A percentile compares a stretch with the other conserved stretches of the same genome.
phyloP scores from a whole-genome alignment of 2,113 vertebrate genomes.

The Macrotis lagotis region DNA sequence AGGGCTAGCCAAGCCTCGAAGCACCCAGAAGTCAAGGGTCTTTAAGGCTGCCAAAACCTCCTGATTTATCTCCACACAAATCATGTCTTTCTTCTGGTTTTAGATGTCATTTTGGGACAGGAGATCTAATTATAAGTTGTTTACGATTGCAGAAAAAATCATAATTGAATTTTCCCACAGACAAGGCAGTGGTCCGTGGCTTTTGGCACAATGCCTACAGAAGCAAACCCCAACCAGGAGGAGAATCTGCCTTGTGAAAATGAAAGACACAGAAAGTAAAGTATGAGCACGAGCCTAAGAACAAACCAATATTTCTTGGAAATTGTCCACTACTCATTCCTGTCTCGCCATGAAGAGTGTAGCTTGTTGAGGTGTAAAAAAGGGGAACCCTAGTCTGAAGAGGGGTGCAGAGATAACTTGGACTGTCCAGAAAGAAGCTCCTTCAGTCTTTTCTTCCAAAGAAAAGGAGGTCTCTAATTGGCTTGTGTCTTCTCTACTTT shows the following conservation, averaged over 20 bases:
- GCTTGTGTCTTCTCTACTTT: not conserved
- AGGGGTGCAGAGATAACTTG: not conserved
- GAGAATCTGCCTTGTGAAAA: not conserved
- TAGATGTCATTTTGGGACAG: not conserved
- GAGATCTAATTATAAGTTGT: not conserved
- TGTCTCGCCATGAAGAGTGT: not conserved
- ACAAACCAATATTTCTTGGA: not conserved
- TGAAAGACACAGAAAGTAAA: not conserved
- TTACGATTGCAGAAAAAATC: not conserved
- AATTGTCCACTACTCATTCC: not conserved
- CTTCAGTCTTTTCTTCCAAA: not conserved
- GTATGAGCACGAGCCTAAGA: not conserved
- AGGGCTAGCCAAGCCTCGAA: not conserved
- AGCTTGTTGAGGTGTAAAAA: not conserved
- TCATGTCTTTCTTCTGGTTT: not conserved
- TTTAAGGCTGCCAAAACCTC: not conserved
- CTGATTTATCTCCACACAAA: not conserved
- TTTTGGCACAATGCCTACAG: not conserved
- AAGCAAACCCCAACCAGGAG: not conserved
- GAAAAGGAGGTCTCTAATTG: not conserved
- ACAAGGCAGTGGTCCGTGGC: not conserved
- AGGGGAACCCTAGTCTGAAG: not conserved
- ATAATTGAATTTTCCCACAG: not conserved
- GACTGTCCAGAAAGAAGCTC: not conserved
- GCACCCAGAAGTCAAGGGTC: too few relatives aligned